Evolutionary conservation across 2,113 vertebrate species (phyloP).

Genomic region (Cathartes aura): DNA sequence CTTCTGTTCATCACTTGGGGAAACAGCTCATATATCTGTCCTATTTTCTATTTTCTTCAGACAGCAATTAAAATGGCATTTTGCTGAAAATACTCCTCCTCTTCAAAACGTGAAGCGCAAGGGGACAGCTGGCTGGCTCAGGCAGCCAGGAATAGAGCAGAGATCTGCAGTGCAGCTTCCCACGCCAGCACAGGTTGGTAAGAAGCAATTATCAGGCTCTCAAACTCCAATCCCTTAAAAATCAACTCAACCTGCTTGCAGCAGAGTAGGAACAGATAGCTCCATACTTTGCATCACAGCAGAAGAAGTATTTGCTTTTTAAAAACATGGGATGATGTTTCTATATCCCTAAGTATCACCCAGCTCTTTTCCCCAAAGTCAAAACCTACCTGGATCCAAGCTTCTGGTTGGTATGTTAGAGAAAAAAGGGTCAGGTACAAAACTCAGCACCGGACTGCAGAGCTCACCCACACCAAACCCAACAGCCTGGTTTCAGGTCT

Average conservation of each 20-base stretch:
- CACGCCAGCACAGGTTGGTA: not conserved
- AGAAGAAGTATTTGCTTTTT: not conserved
- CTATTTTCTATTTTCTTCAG: not conserved
- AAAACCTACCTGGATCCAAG: not conserved
- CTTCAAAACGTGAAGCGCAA: not conserved
- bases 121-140: not conserved
- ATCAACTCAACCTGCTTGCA: not conserved
- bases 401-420: not conserved
- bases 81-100: slow-evolving; percentile 11
- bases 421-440: not conserved
- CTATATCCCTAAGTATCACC: not conserved
- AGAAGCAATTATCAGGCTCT: slow-evolving; percentile 31
- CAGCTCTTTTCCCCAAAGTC: not conserved
- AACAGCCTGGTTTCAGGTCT: not conserved
- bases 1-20: not conserved
- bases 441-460: not conserved
- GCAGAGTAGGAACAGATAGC: not conserved
- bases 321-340: not conserved
- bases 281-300: not conserved
- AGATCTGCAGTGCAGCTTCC: not conserved
- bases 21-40: not conserved
- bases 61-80: not conserved
- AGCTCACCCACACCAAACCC: not conserved
- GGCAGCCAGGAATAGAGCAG: slow-evolving; percentile 11
- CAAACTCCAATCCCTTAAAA: not conserved